Percentiles rank a stretch among this genome's conserved stretches.
Conservation (phyloP, 2,888 invertebrate genomes). For the Polymixis flavicincta region DNA sequence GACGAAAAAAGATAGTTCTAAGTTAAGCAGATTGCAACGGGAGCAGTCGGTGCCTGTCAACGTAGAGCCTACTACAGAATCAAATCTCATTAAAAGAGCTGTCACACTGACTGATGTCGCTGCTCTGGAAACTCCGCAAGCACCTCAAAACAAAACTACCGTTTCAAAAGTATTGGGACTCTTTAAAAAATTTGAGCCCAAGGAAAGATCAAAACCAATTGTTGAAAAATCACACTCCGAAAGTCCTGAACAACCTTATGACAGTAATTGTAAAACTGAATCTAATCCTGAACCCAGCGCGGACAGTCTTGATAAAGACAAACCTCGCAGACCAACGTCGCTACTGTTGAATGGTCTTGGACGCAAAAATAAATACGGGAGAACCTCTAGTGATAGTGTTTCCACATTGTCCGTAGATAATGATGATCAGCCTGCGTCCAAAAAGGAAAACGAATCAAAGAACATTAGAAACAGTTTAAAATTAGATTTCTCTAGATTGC, state of each 20-base stretch:
- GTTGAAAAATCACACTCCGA: conserved; percentile 77
- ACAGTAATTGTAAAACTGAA: conserved; percentile 69
- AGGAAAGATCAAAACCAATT: conserved; percentile 83
- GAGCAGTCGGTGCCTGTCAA: conserved; percentile 92
- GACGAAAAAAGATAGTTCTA: conserved; percentile 79
- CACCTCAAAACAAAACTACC: conserved; percentile 91
- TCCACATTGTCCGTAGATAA: conserved; percentile 72
- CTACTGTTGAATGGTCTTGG: conserved; percentile 89
- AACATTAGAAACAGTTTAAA: conserved; percentile 89
- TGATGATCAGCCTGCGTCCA: conserved; percentile 75
- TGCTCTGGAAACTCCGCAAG: conserved; percentile 80
- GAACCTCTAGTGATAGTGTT: conserved; percentile 85
- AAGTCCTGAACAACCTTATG: conserved; percentile 67
- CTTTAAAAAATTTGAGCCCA: conserved; percentile 93
- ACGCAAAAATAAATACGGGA: conserved; percentile 87
- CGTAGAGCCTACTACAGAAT: conserved; percentile 90
- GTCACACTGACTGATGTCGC: conserved; percentile 93
- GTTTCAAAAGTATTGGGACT: conserved; percentile 95
- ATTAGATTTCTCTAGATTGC: conserved; percentile 91
- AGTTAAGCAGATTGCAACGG: conserved; percentile 91
- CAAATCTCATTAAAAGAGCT: conserved; percentile 93
- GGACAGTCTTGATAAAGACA: conserved; percentile 80
- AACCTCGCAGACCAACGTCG: conserved; percentile 89
- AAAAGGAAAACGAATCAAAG: conserved; percentile 81
- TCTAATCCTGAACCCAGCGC: conserved; percentile 64